Conservation (phyloP, 2,797 vertebrate genomes). For the Ateles fusciceps region DNA sequence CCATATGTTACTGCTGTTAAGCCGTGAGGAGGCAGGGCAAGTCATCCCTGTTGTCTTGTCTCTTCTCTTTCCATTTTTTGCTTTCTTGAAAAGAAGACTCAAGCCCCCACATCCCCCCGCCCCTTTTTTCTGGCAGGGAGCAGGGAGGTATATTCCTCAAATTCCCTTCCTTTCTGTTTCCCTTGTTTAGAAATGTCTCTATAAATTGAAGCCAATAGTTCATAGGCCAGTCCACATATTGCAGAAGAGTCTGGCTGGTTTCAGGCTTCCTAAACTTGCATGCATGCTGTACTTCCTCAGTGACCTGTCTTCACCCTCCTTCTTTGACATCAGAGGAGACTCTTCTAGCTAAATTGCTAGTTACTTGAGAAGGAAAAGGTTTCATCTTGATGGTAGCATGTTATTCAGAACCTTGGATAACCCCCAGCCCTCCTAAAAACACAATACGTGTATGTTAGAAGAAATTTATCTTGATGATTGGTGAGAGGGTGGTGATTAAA, state of each 20-base stretch:
- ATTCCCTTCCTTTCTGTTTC: neutral
- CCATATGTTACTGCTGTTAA: neutral
- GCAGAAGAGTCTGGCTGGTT: neutral
- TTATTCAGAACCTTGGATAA: neutral
- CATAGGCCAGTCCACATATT: no score
- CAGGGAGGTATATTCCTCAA: neutral
- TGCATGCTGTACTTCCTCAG: neutral
- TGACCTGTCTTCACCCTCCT: neutral
- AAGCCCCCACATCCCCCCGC: no score
- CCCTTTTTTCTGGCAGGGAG: neutral
- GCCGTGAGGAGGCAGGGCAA: neutral
- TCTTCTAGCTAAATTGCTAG: neutral
- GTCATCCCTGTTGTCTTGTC: neutral
- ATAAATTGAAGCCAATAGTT: neutral
- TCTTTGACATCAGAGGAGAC: neutral
- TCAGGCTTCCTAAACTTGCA: neutral
- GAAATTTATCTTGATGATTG: neutral
- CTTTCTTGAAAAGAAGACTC: neutral
- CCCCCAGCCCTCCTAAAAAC: neutral
- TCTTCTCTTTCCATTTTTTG: neutral
- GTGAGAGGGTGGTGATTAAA: neutral
- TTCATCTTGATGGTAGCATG: neutral
- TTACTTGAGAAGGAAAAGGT: neutral
- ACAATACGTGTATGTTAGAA: fast-evolving
- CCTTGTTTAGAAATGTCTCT: neutral